Evolutionary conservation across 2,113 vertebrate species (phyloP), one percentile per base, ranked within the genome.

Genomic region (Heteronetta atricapilla): DNA sequence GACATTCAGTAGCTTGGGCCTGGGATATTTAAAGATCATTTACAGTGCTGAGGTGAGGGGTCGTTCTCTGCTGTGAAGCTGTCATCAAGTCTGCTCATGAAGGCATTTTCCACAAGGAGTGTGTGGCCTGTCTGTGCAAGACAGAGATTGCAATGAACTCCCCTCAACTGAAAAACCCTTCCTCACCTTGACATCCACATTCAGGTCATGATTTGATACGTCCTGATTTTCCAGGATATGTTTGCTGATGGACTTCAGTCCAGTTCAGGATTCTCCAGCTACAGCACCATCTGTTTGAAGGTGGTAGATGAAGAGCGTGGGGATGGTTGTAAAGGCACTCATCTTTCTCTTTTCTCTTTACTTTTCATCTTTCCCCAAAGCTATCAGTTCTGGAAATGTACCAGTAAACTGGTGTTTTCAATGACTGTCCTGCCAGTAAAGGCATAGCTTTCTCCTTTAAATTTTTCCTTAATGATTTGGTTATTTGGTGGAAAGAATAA

Each of bases 181-280:
- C 50, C 40, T 93, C 50, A 81, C 88, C 92, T 92, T 90, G 88
- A 92, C 56, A 90, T 68, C 19, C 56, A 11, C 56, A 88, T 93
- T 90, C 22, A 74, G 92, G 90, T 86, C 75, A 88, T 23, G 55
- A 59, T 77, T 82, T 63, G 48, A 4, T 53, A 25, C 59, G 82
- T 26, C 64, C 79, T 75, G 53, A 33, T 94, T 93, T 90, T 63
- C 72, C 63, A 1, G 0, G 63, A 52, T 62, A 4, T 31, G 36
- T 86, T 80, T 93, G 90, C 90, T 33, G 36, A 83, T 80, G 90
- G 82, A 74, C 55, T 90, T 85, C 40, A 88, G 58, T 63, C 92
- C 85, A 50, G 14, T 88, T 95, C 70, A 58, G 53, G 64, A 76
- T 85, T 68, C 36, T 58, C 59, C 70, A 50, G 48, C 53, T 0